phyloP scores from a whole-genome alignment of 2,113 vertebrate species.

The Catharus bicknelli region DNA sequence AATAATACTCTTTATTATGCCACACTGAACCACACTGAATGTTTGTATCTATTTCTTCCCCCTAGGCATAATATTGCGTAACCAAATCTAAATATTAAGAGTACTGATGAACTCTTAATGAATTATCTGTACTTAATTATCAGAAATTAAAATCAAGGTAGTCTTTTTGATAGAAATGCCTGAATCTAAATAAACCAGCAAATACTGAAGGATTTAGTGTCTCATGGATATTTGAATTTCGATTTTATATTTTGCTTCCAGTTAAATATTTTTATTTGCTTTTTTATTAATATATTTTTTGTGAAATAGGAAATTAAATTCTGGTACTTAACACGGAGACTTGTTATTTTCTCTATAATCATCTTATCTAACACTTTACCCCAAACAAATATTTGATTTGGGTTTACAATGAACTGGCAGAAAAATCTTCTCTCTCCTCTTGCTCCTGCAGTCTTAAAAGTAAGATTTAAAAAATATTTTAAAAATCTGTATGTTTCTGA shows the following conservation, averaged over 20 bases:
- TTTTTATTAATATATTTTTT: not conserved
- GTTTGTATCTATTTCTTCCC: not conserved
- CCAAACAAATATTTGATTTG: not conserved
- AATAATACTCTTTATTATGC: not conserved
- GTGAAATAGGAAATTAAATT: not conserved
- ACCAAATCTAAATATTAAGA: not conserved
- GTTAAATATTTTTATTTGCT: not conserved
- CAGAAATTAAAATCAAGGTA: not conserved
- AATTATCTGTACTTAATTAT: not conserved
- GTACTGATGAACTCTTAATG: not conserved
- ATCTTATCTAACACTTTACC: not conserved
- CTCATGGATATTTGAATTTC: not conserved
- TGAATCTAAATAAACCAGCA: not conserved
- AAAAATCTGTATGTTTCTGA: not conserved
- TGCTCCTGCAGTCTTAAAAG: not conserved
- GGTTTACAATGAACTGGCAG: not conserved
- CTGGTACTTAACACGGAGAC: not conserved
- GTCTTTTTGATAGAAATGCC: not conserved
- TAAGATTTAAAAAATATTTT: not conserved
- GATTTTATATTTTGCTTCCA: not conserved
- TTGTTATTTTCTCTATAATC: not conserved
- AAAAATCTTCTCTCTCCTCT: not conserved
- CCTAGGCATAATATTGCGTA: not conserved
- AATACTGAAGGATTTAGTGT: not conserved
- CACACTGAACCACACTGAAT: not conserved